These are phyloP conservation scores for Neodontobutis hainanensis DNA, from an alignment of 2,113 vertebrate species.

Conservation along the genomic window DNA sequence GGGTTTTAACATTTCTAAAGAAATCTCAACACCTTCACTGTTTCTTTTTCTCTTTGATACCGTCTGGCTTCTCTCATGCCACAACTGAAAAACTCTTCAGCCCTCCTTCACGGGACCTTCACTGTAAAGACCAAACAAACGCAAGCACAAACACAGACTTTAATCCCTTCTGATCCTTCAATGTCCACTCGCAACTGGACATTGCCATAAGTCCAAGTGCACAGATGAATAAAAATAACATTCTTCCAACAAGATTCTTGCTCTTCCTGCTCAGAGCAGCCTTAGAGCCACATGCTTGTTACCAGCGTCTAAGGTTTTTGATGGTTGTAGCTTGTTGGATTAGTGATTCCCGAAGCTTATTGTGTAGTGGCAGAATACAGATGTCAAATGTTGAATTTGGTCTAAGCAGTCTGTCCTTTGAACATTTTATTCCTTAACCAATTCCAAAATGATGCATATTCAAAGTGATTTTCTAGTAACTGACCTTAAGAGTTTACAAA, in stretches of 20 bases:
- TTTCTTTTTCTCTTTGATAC: neutral
- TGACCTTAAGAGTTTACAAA: neutral
- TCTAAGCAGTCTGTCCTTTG: conserved; percentile 5
- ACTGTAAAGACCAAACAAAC: conserved; percentile 31
- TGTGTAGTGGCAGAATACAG: too few relatives aligned
- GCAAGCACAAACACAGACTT: conserved; percentile 24
- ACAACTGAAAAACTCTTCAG: neutral
- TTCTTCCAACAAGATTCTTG: neutral
- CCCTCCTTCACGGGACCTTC: conserved; percentile 30
- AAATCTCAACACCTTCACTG: neutral
- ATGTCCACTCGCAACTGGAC: conserved; percentile 19
- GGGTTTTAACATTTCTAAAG: neutral
- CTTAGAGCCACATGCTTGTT: neutral
- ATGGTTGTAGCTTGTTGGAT: neutral
- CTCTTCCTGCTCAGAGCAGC: neutral
- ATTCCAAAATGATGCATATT: too few relatives aligned
- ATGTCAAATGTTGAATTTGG: neutral
- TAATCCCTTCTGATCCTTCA: conserved; percentile 51
- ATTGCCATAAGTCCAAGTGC: conserved; percentile 21
- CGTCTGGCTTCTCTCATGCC: neutral
- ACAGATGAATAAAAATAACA: neutral
- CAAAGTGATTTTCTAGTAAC: too few relatives aligned
- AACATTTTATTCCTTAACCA: neutral
- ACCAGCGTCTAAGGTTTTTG: neutral
- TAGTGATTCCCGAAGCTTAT: neutral